phyloP scores from a whole-genome alignment of 2,888 invertebrate species.

The Drosophila buzzatii region DNA sequence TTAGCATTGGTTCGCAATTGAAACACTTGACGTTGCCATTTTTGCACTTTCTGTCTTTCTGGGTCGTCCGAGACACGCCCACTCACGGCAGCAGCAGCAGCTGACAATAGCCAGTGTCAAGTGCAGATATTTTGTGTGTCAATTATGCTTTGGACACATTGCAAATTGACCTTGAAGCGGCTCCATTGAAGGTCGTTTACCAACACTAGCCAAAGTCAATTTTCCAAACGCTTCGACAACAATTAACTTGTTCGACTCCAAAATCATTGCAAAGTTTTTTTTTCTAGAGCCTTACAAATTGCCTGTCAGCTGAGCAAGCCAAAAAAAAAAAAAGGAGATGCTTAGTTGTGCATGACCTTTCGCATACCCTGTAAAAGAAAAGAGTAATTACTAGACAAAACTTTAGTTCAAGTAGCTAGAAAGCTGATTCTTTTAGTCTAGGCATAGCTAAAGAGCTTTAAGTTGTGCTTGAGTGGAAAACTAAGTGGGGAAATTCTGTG shows the following conservation, averaged over 20 bases:
- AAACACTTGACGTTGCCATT: constrained; percentile 56
- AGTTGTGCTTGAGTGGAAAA: neutral
- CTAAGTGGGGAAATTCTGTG: neutral
- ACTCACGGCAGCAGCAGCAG: neutral
- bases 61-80: constrained; percentile 56
- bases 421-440: no score
- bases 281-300: constrained; percentile 27
- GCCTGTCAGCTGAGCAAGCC: constrained; percentile 12
- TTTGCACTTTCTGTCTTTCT: constrained; percentile 59
- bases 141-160: constrained; percentile 57
- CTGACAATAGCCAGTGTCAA: constrained; percentile 56
- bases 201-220: constrained; percentile 10
- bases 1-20: constrained; percentile 76
- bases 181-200: constrained; percentile 38
- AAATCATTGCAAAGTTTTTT: constrained; percentile 12
- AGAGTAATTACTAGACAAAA: neutral
- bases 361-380: neutral
- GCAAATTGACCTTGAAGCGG: constrained; percentile 52
- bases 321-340: neutral
- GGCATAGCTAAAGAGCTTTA: neutral
- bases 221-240: neutral
- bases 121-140: constrained; percentile 71
- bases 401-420: neutral
- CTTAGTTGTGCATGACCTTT: neutral
- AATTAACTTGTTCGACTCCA: constrained; percentile 21